Evolutionary conservation across 2,113 vertebrate species (phyloP), one percentile per base, ranked within the genome.

Genomic region (Sminthopsis crassicaudata): DNA sequence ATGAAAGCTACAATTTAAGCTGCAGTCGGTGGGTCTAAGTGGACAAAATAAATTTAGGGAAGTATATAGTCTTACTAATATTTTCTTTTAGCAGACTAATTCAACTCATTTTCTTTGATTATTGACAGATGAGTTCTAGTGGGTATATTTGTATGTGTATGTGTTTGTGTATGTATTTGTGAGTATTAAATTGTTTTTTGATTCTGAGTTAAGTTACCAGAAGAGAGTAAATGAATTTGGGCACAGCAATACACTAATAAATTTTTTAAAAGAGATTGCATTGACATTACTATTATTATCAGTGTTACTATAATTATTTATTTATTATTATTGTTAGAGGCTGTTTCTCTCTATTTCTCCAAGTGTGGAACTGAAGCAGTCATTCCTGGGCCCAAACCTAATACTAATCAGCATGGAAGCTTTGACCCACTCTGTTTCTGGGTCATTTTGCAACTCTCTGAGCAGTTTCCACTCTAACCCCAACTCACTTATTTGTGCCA

Each of bases 71-170:
- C 76, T 92, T 22, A 94, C 92, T 90, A 97, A 92, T 57, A 53
- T 57, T 90, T 92, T 53, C n/a, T 95, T 96, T 96, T 90, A 96
- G 95, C 46, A 95, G 14, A 92, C 46, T 93, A 96, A 95, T 95
- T 57, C 42, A 92, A 46, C 46, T 92, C 95, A 93, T 93, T 93
- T 48, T 93, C 36, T 94, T 24, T 94, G 50, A 94, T 2, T 97
- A 52, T 92, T 95, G 90, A 88, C 90, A 76, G 0, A 91, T 3
- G 93, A 50, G 92, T 95, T 4, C 42, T 96, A n/a, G 1, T 91
- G 4, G 27, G 90, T 92, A 6, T 76, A 16, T 48, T 48, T 48
- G 46, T 48, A 5, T 48, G 46, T 48, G 46, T 48, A 48, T 48
- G 46, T 48, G 46, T n/a, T 76, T n/a, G 2, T 91, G 4, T 42